Percentiles rank a stretch among this genome's conserved stretches.
phyloP scores from a whole-genome alignment of 2,888 invertebrate species.

The Meiosimyza platycephala region DNA sequence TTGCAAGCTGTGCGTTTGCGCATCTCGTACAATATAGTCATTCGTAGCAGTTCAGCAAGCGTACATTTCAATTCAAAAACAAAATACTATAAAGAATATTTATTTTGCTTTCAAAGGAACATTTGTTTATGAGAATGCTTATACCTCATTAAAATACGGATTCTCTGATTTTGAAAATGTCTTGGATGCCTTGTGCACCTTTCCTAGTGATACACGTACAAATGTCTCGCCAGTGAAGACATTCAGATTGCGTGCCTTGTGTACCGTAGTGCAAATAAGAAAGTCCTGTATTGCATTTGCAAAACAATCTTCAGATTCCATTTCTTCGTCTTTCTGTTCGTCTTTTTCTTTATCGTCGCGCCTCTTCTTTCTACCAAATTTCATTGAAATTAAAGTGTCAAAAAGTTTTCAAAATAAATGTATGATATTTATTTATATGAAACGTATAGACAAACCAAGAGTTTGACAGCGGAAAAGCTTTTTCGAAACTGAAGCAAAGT shows the following conservation, averaged over 20 bases:
- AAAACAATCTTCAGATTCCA: slow-evolving; percentile 56
- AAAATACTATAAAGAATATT: slow-evolving; percentile 70
- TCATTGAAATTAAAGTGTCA: not conserved
- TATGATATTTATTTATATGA: no score
- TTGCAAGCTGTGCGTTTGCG: slow-evolving; percentile 68
- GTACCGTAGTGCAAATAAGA: slow-evolving; percentile 74
- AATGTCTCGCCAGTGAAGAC: slow-evolving; percentile 71
- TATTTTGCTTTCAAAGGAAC: not conserved
- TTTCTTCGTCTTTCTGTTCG: not conserved
- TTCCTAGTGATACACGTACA: slow-evolving; percentile 74
- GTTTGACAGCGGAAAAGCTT: slow-evolving; percentile 2
- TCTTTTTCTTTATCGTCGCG: no score
- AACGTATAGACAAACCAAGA: not conserved
- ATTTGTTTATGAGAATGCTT: not conserved
- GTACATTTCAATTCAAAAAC: slow-evolving; percentile 74
- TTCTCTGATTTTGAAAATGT: slow-evolving; percentile 72
- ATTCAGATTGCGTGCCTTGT: slow-evolving; percentile 74
- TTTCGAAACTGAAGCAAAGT: slow-evolving; percentile 6
- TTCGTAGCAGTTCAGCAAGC: slow-evolving; percentile 71
- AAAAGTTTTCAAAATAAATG: not conserved
- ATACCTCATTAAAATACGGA: slow-evolving; percentile 78
- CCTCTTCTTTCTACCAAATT: not conserved
- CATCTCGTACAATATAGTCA: slow-evolving; percentile 73
- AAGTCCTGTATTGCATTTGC: slow-evolving; percentile 65
- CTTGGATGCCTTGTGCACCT: slow-evolving; percentile 72